Evolutionary conservation across 2,113 vertebrate species (phyloP), one percentile per base, ranked within the genome.

Genomic region (Dunckerocampus dactyliophorus): DNA sequence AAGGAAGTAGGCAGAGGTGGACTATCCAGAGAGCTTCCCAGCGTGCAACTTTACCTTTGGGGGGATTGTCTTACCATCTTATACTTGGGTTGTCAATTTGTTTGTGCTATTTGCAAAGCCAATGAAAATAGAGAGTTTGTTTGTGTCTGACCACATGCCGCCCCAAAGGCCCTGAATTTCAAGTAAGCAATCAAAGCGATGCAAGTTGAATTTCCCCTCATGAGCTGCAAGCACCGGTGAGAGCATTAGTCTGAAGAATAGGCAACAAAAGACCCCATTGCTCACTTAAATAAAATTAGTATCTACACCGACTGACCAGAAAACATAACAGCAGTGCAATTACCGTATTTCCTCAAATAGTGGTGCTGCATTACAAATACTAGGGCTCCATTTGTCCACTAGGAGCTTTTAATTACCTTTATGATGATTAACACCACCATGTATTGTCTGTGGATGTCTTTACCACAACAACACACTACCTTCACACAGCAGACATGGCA

Each of bases 301-400:
- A 28, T 60, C 60, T 43, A 70, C 74, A 81, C 67, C 63, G 80
- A 79, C 58, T 83, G 83, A 84, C 83, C 85, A 85, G 82, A 85
- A 81, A 82, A 76, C 57, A 64, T 39, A 20, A 57, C 45, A 58
- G 20, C 39, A 63, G 12, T 17, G 24, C 28, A 39, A 34, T 39
- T 55, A 55, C 4, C 12, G 13, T 56, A 21, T 42, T 56, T 42
- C 37, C 37, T 56, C 12, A 8, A 24, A 42, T 56, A 43, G 13
- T 43, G 13, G 13, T 43, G 39, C 39, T 43, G 13, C 39, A 43
- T 14, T 43, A 13, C 13, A 43, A 14, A 14, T 43, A 43, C 12
- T 43, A 14, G 39, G 0, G 12, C 13, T 13, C 39, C 39, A 43
- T 43, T 43, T 43, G 5, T 43, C 13, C 39, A 14, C 39, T 43